Conservation (phyloP, 2,113 vertebrate species). For the Jaculus jaculus region DNA sequence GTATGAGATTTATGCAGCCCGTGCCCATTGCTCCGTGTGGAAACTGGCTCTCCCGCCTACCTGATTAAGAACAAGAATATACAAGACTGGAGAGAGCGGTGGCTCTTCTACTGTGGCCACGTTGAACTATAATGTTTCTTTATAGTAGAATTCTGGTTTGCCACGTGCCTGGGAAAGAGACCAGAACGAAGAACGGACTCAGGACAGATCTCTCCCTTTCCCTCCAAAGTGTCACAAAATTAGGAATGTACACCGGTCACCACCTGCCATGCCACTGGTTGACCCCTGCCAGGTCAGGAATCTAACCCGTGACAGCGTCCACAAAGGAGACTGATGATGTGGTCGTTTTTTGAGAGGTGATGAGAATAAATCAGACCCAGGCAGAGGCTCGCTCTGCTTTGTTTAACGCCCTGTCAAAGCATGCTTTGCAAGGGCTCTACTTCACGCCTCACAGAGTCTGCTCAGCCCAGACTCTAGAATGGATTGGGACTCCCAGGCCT, state of each 20-base stretch:
- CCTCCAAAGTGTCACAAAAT: neutral
- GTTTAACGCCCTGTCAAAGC: slow-evolving; percentile 62
- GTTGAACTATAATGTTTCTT: slow-evolving; percentile 78
- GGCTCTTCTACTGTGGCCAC: slow-evolving; percentile 79
- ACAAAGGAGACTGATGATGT: slow-evolving; percentile 17
- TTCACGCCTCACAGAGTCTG: neutral
- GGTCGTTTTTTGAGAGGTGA: neutral
- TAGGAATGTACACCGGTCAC: neutral
- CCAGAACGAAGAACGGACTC: neutral
- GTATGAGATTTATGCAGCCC: slow-evolving; percentile 79
- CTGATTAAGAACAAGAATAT: slow-evolving; percentile 81
- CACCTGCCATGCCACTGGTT: slow-evolving; percentile 6
- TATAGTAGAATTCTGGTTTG: slow-evolving; percentile 69
- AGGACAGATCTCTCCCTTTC: neutral
- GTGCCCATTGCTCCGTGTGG: slow-evolving; percentile 80
- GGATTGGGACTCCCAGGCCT: neutral
- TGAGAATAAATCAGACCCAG: neutral
- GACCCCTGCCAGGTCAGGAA: slow-evolving; percentile 48
- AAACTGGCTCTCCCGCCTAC: slow-evolving; percentile 82
- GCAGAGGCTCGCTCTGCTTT: slow-evolving; percentile 34
- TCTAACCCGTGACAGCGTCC: slow-evolving; percentile 37
- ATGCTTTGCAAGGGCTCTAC: neutral
- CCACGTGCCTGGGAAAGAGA: slow-evolving; percentile 43
- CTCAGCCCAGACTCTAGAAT: slow-evolving; percentile 50
- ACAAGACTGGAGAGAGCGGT: slow-evolving; percentile 78